These are phyloP conservation scores for Sebastes trivittatus DNA, from an alignment of 2,797 vertebrate species.

Conservation along the genomic window DNA sequence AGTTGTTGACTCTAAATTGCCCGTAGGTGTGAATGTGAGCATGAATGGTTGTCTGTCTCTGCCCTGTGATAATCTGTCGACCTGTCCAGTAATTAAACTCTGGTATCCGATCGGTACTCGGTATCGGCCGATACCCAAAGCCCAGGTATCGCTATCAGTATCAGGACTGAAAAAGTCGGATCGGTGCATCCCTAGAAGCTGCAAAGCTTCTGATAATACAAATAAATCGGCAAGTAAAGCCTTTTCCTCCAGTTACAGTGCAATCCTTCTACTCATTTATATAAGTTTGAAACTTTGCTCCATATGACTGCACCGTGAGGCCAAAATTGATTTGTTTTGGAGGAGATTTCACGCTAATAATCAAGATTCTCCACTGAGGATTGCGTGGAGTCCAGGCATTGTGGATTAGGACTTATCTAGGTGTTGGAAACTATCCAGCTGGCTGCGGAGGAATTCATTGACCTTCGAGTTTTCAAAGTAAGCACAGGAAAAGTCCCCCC, in stretches of 20 bases:
- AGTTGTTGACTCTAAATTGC: no score
- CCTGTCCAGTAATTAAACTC: no score
- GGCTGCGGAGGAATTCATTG: slow-evolving; percentile 39
- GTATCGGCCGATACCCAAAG: no score
- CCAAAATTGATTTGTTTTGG: slow-evolving; percentile 50
- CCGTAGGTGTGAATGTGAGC: no score
- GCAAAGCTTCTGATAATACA: slow-evolving; percentile 1
- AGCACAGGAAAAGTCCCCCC: not conserved
- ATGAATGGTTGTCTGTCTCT: no score
- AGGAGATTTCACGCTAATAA: slow-evolving; percentile 46
- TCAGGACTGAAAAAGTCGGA: no score
- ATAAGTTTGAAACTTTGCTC: slow-evolving; percentile 13
- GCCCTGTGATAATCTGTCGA: no score
- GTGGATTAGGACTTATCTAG: slow-evolving; percentile 62
- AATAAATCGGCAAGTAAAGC: not conserved
- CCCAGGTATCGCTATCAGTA: no score
- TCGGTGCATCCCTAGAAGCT: not conserved
- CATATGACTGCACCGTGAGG: not conserved
- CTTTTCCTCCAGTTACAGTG: not conserved
- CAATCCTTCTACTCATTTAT: not conserved
- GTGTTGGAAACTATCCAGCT: slow-evolving; percentile 44
- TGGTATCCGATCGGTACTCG: no score
- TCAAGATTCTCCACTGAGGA: slow-evolving; percentile 40
- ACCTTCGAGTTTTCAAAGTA: slow-evolving; percentile 53
- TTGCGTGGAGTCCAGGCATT: slow-evolving; percentile 11